These are phyloP conservation scores for Mustela lutreola DNA, from an alignment of 2,113 vertebrate species.

Conservation along the genomic window DNA sequence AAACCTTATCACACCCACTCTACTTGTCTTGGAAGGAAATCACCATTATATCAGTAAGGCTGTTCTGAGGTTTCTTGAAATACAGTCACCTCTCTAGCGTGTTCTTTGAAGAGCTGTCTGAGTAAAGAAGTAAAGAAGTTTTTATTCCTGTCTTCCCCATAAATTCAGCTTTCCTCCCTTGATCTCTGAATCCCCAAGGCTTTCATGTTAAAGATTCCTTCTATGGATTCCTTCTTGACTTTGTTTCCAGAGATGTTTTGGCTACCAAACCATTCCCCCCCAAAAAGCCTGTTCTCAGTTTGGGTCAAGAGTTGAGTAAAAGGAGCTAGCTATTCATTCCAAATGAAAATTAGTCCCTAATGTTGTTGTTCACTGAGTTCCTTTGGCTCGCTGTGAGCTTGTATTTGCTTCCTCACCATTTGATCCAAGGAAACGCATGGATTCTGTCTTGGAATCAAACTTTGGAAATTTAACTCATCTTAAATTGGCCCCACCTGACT, in stretches of 20 bases:
- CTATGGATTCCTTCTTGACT: background rate
- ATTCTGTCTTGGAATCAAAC: background rate
- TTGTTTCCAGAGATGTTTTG: background rate
- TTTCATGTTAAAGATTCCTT: background rate
- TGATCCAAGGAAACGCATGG: background rate
- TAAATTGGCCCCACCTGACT: background rate
- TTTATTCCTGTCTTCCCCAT: background rate
- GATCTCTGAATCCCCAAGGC: background rate
- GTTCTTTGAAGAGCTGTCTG: background rate
- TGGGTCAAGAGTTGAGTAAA: slow-evolving; percentile 23
- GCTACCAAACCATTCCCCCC: background rate
- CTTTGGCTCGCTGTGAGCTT: background rate
- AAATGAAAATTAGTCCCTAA: background rate
- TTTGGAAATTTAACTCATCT: background rate
- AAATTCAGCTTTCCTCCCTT: background rate
- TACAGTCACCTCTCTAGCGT: background rate
- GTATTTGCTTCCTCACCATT: background rate
- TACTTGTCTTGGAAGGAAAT: background rate
- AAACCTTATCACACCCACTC: background rate
- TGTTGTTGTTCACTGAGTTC: background rate
- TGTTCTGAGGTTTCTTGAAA: background rate
- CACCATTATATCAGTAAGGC: background rate
- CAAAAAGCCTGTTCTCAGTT: background rate
- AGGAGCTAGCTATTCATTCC: background rate
- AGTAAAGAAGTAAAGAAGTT: background rate